Percentiles rank a stretch among this genome's conserved stretches.
These are phyloP conservation scores for Gouania willdenowi DNA, from an alignment of 2,797 vertebrate genomes.

Conservation along the genomic window DNA sequence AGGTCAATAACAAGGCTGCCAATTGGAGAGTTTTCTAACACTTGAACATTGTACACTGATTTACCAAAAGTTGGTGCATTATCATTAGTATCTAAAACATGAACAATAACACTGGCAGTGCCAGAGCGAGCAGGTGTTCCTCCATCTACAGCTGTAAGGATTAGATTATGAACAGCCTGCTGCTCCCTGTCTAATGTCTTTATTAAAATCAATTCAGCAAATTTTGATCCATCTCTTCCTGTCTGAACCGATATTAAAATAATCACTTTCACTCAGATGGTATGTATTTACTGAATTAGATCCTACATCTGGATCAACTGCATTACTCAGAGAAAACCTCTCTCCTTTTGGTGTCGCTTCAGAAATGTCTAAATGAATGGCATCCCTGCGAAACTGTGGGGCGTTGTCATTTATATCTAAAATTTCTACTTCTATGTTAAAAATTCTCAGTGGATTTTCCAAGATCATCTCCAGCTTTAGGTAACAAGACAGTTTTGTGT, in stretches of 20 bases:
- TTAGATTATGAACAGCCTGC: constrained; percentile 39
- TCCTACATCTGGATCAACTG: constrained; percentile 48
- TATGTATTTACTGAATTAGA: constrained; percentile 47
- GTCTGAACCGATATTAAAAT: constrained; percentile 42
- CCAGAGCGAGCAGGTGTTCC: constrained; percentile 33
- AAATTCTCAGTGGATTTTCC: constrained; percentile 46
- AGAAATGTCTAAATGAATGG: constrained; percentile 54
- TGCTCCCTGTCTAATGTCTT: constrained; percentile 41
- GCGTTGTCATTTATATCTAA: constrained; percentile 58
- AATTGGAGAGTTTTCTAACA: constrained; percentile 51
- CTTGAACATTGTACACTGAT: too few relatives aligned
- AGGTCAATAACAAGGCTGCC: constrained; percentile 66
- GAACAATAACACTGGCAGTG: constrained; percentile 58
- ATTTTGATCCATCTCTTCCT: constrained; percentile 37
- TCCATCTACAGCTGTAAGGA: constrained; percentile 54
- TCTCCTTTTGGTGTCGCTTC: constrained; percentile 50
- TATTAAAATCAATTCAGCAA: constrained; percentile 37
- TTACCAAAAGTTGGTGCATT: constrained; percentile 73
- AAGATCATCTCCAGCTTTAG: constrained; percentile 47
- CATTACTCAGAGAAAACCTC: constrained; percentile 57
- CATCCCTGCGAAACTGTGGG: constrained; percentile 13
- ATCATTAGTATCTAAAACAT: constrained; percentile 66
- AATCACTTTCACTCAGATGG: constrained; percentile 30
- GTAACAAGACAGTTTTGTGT: constrained; percentile 34
- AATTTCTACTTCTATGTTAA: constrained; percentile 50